Percentiles rank a stretch among this genome's conserved stretches.
phyloP scores from a whole-genome alignment of 2,888 invertebrate species.

The Zaprionus bogoriensis region DNA sequence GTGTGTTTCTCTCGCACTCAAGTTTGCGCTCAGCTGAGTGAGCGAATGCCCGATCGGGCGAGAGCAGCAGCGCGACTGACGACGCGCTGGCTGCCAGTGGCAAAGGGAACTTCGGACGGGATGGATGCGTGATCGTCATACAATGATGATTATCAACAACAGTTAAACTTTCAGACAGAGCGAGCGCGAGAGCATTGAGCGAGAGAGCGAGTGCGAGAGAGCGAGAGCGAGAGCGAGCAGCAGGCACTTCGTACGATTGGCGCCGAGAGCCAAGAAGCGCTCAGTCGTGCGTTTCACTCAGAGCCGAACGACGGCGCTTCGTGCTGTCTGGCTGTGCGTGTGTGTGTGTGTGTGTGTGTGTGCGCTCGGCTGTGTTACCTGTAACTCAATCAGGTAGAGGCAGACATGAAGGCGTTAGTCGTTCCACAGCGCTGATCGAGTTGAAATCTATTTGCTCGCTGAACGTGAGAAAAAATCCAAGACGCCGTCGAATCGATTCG shows the following conservation, averaged over 20 bases:
- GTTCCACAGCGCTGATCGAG: constrained; percentile 83
- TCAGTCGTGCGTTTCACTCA: constrained; percentile 28
- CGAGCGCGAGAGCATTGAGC: neutral
- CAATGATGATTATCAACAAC: constrained; percentile 45
- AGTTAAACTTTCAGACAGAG: constrained; percentile 62
- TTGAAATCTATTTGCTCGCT: constrained; percentile 81
- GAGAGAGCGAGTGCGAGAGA: neutral
- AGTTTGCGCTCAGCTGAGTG: constrained; percentile 17
- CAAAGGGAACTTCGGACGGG: constrained; percentile 68
- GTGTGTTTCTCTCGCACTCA: constrained; percentile 29
- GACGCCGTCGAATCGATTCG: constrained; percentile 2
- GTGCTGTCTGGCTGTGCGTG: neutral
- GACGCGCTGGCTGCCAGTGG: constrained; percentile 73
- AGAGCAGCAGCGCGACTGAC: constrained; percentile 49
- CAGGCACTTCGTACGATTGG: neutral
- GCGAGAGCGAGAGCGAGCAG: neutral
- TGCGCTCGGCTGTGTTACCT: constrained; percentile 36
- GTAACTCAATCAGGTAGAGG: constrained; percentile 83
- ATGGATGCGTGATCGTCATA: constrained; percentile 66
- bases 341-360: constrained; percentile 4
- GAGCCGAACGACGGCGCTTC: constrained; percentile 34
- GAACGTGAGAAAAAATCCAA: constrained; percentile 31
- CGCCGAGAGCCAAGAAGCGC: too few species aligned
- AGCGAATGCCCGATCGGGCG: constrained; percentile 2
- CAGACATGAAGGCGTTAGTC: constrained; percentile 84